These are phyloP conservation scores for Trichoplusia ni DNA, from an alignment of 1,140 invertebrate species.

Conservation along the genomic window DNA sequence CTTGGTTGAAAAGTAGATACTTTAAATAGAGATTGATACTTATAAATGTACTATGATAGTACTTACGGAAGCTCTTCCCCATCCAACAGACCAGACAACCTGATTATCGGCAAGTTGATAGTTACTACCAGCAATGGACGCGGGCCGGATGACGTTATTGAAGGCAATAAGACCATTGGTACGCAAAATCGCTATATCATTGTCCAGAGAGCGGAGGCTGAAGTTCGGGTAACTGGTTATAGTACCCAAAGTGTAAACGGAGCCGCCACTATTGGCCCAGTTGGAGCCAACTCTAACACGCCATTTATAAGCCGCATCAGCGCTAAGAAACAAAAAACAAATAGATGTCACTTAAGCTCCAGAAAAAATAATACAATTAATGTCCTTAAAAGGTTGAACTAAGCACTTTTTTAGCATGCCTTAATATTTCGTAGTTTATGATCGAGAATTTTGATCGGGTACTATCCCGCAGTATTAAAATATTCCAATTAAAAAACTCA, in stretches of 20 bases:
- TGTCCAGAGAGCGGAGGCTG: not conserved
- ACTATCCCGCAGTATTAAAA: no score
- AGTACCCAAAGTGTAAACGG: not conserved
- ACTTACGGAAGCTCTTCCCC: slow-evolving; percentile 41
- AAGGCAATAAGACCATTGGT: not conserved
- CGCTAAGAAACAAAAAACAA: no score
- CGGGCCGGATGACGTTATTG: not conserved
- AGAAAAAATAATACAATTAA: no score
- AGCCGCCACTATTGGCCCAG: not conserved
- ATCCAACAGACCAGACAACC: slow-evolving; percentile 42
- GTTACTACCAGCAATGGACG: not conserved
- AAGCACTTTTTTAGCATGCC: no score
- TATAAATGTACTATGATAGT: not conserved
- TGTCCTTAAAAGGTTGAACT: no score
- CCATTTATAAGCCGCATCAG: not conserved
- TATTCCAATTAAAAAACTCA: no score
- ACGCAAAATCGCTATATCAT: not conserved
- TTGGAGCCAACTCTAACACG: not conserved
- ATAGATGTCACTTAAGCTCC: no score
- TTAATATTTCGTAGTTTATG: no score
- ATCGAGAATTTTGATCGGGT: no score
- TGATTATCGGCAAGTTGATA: slow-evolving; percentile 26
- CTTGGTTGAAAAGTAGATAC: no score
- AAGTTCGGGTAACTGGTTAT: not conserved
- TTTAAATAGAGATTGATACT: not conserved